Conservation (phyloP, 2,113 vertebrate species). For the Pholis gunnellus region DNA sequence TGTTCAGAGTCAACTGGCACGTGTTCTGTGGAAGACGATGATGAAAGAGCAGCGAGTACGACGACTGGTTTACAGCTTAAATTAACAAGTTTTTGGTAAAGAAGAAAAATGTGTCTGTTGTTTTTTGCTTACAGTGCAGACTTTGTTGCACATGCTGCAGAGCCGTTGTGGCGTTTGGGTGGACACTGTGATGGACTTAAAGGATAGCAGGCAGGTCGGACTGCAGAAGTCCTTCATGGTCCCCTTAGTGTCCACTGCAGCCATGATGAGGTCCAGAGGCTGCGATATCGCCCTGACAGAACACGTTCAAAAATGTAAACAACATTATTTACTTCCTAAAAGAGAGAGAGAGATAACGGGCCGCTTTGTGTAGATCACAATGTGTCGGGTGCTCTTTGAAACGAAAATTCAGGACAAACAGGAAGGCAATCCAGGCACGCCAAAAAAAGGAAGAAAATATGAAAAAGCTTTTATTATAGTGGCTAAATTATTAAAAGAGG, state of each 20-base stretch:
- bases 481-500: neutral
- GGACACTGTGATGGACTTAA: slow-evolving; percentile 78
- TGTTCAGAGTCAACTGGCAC: slow-evolving; percentile 89
- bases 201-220: slow-evolving; percentile 87
- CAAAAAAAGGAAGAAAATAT: neutral
- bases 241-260: slow-evolving; percentile 89
- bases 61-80: neutral
- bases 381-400: neutral
- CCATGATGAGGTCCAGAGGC: slow-evolving; percentile 91
- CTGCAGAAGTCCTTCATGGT: slow-evolving; percentile 94
- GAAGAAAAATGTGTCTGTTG: neutral
- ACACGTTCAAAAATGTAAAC: neutral
- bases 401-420: neutral
- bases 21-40: slow-evolving; percentile 77
- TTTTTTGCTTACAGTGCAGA: slow-evolving; percentile 85
- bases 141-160: slow-evolving; percentile 92
- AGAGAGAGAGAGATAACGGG: neutral
- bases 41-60: neutral
- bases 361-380: neutral
- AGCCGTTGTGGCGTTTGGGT: slow-evolving; percentile 32
- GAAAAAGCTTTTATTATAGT: neutral
- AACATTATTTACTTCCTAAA: neutral
- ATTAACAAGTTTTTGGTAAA: neutral
- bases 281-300: slow-evolving; percentile 86
- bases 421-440: neutral